Percentiles rank a stretch among this genome's conserved stretches.
phyloP scores from a whole-genome alignment of 1,140 invertebrate species.

The Apis laboriosa region DNA sequence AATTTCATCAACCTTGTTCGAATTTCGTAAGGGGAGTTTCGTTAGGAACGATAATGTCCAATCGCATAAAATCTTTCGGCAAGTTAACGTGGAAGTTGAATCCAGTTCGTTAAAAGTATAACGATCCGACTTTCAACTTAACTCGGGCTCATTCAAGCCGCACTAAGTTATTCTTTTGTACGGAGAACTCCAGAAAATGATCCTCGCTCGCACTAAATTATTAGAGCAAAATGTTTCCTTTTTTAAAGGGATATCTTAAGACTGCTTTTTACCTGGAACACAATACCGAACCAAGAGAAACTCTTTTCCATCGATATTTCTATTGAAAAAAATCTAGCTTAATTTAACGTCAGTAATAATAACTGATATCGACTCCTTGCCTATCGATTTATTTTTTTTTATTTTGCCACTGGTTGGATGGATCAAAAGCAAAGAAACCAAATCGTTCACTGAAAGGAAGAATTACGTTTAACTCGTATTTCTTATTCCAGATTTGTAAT shows the following conservation, averaged over 20 bases:
- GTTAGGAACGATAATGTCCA: neutral
- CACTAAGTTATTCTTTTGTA: constrained; percentile 29
- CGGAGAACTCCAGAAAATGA: constrained; percentile 4
- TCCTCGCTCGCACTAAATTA: constrained; percentile 2
- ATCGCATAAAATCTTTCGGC: neutral
- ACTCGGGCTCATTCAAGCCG: constrained; percentile 9
- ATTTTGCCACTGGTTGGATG: too few species aligned
- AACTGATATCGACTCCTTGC: neutral
- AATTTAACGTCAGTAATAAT: neutral
- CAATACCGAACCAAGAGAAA: neutral
- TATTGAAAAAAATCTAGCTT: neutral
- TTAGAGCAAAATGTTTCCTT: neutral
- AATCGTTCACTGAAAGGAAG: too few species aligned
- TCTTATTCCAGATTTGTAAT: too few species aligned
- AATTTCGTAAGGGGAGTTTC: neutral
- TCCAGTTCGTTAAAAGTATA: constrained; percentile 41
- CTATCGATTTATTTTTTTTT: neutral
- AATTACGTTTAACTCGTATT: too few species aligned
- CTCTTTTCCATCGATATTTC: neutral
- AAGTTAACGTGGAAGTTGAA: constrained; percentile 26
- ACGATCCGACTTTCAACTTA: constrained; percentile 15
- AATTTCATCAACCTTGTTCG: constrained; percentile 2
- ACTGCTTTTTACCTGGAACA: neutral
- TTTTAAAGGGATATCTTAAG: neutral
- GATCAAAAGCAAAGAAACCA: too few species aligned